phyloP scores from a whole-genome alignment of 2,113 vertebrate species.

The Castor canadensis region DNA sequence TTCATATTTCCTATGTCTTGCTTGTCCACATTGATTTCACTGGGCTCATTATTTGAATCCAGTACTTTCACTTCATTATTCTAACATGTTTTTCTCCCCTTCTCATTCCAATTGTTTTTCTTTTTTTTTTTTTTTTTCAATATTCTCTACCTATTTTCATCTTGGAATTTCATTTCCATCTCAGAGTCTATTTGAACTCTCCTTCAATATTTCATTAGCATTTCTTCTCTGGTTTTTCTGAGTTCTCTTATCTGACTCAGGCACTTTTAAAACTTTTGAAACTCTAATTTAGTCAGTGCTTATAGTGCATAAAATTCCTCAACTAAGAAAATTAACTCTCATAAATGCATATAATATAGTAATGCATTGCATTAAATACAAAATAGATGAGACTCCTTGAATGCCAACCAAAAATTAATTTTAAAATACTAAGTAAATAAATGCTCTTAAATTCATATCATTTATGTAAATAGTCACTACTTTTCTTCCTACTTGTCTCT shows the following conservation, averaged over 20 bases:
- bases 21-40: neutral
- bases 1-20: neutral
- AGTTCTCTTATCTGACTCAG: neutral
- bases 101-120: slow-evolving; percentile 2
- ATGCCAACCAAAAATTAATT: neutral
- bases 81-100: neutral
- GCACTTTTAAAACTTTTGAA: slow-evolving; percentile 12
- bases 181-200: slow-evolving; percentile 1
- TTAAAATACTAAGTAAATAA: slow-evolving; percentile 40
- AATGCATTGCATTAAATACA: neutral
- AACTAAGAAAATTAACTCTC: slow-evolving; percentile 35
- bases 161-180: slow-evolving; percentile 49
- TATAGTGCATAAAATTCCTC: neutral
- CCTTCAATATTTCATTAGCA: neutral
- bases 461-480: neutral
- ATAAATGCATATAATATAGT: neutral
- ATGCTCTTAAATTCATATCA: neutral
- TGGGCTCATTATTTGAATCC: slow-evolving; percentile 25
- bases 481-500: neutral
- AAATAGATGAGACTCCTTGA: neutral
- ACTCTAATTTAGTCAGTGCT: neutral
- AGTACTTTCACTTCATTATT: neutral
- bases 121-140: neutral
- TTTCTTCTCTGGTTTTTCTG: neutral
- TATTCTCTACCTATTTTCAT: slow-evolving; percentile 47